Base-by-base conservation (phyloP, 2,113 vertebrate species). In the Archocentrus centrarchus region DNA sequence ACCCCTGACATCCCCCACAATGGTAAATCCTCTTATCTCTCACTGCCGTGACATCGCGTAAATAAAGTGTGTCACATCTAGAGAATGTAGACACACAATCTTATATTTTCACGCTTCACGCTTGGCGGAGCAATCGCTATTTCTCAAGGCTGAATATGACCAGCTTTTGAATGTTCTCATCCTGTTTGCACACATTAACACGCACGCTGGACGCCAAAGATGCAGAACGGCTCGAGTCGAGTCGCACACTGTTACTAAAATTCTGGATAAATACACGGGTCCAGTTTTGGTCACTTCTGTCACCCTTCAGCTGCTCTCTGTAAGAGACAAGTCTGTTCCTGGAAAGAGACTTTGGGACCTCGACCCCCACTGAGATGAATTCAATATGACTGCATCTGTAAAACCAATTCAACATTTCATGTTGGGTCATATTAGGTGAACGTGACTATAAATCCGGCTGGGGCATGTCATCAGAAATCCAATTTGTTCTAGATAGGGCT, bases 11-110 rank as follows among this genome's bases (percentile, higher is more conserved):
- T 9, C 2, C 55, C 17, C 13, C 68, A 59, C 37, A 55, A 63
- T 58, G 27, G 27, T 76, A 75, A 87, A 86, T 88, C 58, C 73
- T 35, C 82, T 85, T 44, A 81, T 84, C 44, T 76, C n/a, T 78
- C 8, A 8, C 75, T 30, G 64, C 75, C 59, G 18, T 80, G 79
- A 64, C 61, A 73, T 78, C 53, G 82, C 9, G 18, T 87, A 85
- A 88, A 89, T 87, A 84, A 79, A 80, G 60, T 50, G 13, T 55
- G 58, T 80, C 80, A 53, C 55, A 63, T 75, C 59, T 2, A 18
- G 14, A 78, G 79, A 80, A 77, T 62, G 63, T 68, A 41, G 20
- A 73, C 47, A 41, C 53, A 15, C 13, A 32, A 57, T n/a, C 57
- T 11, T 58, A 50, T 30, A 75, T 81, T 80, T 81, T 62, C 35